Conservation (phyloP, 2,797 vertebrate species). For the Lophotriccus pileatus region DNA sequence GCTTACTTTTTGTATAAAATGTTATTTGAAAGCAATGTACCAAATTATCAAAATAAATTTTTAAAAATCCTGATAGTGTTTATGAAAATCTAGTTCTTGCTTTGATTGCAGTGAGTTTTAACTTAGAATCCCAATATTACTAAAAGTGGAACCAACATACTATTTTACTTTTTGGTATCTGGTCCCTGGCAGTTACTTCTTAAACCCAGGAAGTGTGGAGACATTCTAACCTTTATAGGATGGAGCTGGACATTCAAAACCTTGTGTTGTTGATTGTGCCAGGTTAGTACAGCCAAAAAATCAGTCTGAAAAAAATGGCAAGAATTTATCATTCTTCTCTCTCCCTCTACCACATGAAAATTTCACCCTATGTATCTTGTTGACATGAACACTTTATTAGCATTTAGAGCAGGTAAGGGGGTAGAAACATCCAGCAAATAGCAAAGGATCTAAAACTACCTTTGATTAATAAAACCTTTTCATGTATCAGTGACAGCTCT, state of each 20-base stretch:
- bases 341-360: background rate
- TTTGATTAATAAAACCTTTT: background rate
- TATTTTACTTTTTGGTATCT: background rate
- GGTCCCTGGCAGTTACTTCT: background rate
- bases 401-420: background rate
- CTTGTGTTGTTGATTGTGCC: background rate
- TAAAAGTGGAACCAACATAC: background rate
- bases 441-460: background rate
- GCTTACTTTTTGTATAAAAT: background rate
- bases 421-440: background rate
- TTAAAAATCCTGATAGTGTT: background rate
- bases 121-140: background rate
- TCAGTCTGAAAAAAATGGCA: background rate
- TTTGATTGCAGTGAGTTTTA: background rate
- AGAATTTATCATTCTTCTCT: background rate
- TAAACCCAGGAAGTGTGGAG: background rate
- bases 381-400: background rate
- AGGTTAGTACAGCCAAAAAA: background rate
- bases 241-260: background rate
- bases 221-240: background rate
- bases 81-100: background rate
- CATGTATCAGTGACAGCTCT: background rate
- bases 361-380: rapidly evolving
- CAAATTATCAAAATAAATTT: background rate
- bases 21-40: background rate